phyloP scores from a whole-genome alignment of 2,113 vertebrate genomes.

The Falco punctatus region DNA sequence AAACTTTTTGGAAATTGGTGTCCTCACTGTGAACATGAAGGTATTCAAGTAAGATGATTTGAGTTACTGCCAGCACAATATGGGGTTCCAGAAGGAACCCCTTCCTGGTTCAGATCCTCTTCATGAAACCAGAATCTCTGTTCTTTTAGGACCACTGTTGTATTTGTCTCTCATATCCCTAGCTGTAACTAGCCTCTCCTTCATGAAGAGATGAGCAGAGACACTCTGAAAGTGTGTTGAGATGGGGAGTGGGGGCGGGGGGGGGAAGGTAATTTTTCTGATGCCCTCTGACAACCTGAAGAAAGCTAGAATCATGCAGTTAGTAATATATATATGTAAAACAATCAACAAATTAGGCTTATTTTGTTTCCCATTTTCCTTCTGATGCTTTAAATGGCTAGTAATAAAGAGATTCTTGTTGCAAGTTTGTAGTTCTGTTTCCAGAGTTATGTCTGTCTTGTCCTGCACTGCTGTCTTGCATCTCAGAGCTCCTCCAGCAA shows the following conservation, averaged over 20 bases:
- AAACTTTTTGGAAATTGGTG: not conserved
- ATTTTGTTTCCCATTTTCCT: not conserved
- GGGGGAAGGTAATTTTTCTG: not conserved
- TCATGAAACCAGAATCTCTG: not conserved
- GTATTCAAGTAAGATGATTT: not conserved
- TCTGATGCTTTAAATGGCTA: not conserved
- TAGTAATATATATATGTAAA: not conserved
- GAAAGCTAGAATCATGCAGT: not conserved
- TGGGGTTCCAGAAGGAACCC: not conserved
- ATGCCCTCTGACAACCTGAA: not conserved
- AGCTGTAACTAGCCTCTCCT: not conserved
- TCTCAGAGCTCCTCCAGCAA: not conserved
- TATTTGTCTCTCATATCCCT: accelerated
- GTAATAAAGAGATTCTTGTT: not conserved
- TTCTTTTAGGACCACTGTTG: not conserved
- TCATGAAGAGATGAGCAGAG: not conserved
- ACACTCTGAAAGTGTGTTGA: not conserved
- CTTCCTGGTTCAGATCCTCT: not conserved
- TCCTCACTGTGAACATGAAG: not conserved
- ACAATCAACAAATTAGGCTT: not conserved
- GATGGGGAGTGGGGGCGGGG: not conserved
- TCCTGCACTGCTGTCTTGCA: not conserved
- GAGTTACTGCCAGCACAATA: not conserved
- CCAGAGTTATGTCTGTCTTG: not conserved
- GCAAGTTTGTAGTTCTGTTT: not conserved